Evolutionary conservation across 2,113 vertebrate genomes (phyloP), one percentile per base, ranked within the genome.

Genomic region (Gallinago paraguaiae): DNA sequence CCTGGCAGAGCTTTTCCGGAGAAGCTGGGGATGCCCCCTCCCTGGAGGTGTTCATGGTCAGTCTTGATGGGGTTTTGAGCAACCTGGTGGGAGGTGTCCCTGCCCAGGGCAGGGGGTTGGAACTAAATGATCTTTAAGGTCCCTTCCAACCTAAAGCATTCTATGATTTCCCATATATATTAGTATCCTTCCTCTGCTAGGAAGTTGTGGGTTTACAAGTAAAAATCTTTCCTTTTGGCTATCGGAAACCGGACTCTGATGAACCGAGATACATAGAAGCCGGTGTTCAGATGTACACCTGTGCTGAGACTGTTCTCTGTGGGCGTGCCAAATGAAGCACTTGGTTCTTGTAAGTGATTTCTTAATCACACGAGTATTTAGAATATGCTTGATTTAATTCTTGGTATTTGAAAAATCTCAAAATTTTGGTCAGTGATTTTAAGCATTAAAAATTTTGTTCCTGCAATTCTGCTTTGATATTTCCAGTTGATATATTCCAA

Each of bases 331-430:
- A 50, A 17, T 45, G 88, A 68, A 89, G 82, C 30, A 39, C 80
- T 72, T 86, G 68, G 17, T 87, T 89, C 95, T 69, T 60, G 33
- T 17, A 3, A 8, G 33, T 63, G 24, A 50, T 91, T 95, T 75
- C 68, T 56, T 54, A 65, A 30, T 56, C 61, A 41, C 33, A 24
- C 0, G 0, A 7, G 22, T n/a, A 16, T 65, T 85, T 87, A 70
- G 37, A 43, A 30, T 30, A 17, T 37, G n/a, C 16, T 92, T 94
- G 3, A 4, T 6, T 90, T 96, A 92, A 69, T 86, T 95, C 50
- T 94, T 57, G 48, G 51, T 89, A 65, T 86, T 89, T 94, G 93
- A 94, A 95, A 89, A 82, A 80, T 60, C 50, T 97, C 82, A 41
- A 3, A 65, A 6, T 82, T 90, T 92, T 91, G 93, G 80, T 89